Percentiles rank a stretch among this genome's conserved stretches.
Conservation (phyloP, 2,113 vertebrate species). For the Thalassoma bifasciatum region DNA sequence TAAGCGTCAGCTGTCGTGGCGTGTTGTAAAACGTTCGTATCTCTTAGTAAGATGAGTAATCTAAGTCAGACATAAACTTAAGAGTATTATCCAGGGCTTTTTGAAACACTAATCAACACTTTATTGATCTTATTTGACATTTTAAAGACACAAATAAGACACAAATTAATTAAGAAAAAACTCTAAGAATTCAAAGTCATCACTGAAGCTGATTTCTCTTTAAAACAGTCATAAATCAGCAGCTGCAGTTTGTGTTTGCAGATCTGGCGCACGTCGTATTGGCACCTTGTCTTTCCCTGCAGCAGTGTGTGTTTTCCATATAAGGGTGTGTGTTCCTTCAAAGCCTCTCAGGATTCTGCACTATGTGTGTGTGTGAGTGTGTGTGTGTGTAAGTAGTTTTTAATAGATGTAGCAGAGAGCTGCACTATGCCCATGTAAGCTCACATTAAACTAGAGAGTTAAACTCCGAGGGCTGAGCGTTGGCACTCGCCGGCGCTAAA, state of each 20-base stretch:
- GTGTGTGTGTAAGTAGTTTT: constrained; percentile 56
- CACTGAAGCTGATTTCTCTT: too few relatives aligned
- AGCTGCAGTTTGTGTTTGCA: not conserved
- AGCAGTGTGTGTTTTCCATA: constrained; percentile 74
- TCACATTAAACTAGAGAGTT: constrained; percentile 41
- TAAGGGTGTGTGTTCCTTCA: constrained; percentile 72
- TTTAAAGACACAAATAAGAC: too few relatives aligned
- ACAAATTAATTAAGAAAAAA: too few relatives aligned
- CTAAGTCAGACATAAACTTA: too few relatives aligned
- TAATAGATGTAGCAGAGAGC: constrained; percentile 62
- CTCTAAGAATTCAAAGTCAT: too few relatives aligned
- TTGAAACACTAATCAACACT: too few relatives aligned
- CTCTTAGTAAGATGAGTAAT: not conserved
- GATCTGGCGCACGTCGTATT: constrained; percentile 39
- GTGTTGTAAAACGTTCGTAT: too few relatives aligned
- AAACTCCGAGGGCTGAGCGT: constrained; percentile 27
- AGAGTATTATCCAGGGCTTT: too few relatives aligned
- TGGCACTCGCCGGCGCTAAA: not conserved
- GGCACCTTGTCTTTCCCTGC: constrained; percentile 65
- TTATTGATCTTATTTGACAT: too few relatives aligned
- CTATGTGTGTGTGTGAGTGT: constrained; percentile 33
- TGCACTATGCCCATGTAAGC: constrained; percentile 82
- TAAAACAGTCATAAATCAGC: not conserved
- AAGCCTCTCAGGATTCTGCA: constrained; percentile 54
- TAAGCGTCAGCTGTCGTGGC: not conserved